phyloP scores from a whole-genome alignment of 2,888 invertebrate genomes.

The Aphodius granarius region DNA sequence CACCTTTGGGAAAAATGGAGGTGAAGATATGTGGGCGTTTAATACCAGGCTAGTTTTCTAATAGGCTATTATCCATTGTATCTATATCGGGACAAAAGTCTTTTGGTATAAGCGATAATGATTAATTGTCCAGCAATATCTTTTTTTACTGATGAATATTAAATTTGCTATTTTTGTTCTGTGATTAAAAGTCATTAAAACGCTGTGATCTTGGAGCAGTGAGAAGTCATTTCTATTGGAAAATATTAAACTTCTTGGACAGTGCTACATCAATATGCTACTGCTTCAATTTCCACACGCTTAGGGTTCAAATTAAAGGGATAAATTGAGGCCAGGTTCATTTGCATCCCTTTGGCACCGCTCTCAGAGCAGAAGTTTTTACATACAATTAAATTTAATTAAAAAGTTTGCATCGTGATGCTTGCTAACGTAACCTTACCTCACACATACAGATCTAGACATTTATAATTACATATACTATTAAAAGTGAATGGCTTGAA shows the following conservation, averaged over 20 bases:
- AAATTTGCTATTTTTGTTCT: not conserved
- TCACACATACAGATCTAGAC: too few relatives aligned
- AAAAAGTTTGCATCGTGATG: not conserved
- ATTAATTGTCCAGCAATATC: not conserved
- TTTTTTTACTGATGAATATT: too few relatives aligned
- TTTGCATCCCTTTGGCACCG: slow-evolving; percentile 8
- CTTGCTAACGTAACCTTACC: not conserved
- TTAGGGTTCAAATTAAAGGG: slow-evolving; percentile 8
- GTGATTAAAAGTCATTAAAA: not conserved
- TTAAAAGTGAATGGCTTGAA: too few relatives aligned
- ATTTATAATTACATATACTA: too few relatives aligned
- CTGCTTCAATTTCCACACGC: not conserved
- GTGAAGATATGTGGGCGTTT: not conserved
- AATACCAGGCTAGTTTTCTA: not conserved
- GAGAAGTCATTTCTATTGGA: too few relatives aligned
- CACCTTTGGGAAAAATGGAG: not conserved
- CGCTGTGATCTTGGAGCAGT: too few relatives aligned
- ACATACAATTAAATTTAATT: slow-evolving; percentile 14
- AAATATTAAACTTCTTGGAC: not conserved
- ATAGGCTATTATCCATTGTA: not conserved
- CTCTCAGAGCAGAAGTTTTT: not conserved
- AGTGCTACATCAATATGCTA: not conserved
- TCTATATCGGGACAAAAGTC: not conserved
- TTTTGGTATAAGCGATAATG: not conserved
- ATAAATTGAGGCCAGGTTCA: not conserved